Base-by-base conservation (phyloP, 1,140 invertebrate species). In the Micrasema minimum region DNA sequence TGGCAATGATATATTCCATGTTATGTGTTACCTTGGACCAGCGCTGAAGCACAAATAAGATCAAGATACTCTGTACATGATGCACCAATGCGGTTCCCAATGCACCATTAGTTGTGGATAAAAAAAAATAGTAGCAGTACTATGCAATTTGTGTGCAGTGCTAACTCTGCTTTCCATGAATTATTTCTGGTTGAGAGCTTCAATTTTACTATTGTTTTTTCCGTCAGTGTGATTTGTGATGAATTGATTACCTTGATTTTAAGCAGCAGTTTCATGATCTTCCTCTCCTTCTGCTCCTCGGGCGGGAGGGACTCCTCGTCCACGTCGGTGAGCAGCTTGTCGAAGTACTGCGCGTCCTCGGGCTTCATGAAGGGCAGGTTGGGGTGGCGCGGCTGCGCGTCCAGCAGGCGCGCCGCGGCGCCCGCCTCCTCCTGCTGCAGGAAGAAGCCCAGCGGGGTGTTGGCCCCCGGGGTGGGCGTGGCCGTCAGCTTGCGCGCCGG, bases 341-440 rank as follows among this genome's bases (percentile, higher is more conserved):
- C 98, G 83, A 99, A 99, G 85, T 99, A 99, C 82, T 99, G 98
- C 22, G 98, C 96, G 87, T 99, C 98, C 85, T 99, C 98, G 0
- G 98, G 98, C 82, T 99, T 99, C 89, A 99, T 93, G 80, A 99
- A 97, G 14, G 98, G 98, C 61, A 99, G 85, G 85, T 99, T 98
- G 12, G 85, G 85, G 37, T 89, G 90, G 82, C 98, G 98, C 0
- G 98, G 98, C 82, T 99, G 98, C 80, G 96, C 96, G 78, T 99
- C 97, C 51, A 98, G 89, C 78, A 96, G 93, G 79, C 96, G 93
- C 35, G 93, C 90, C 41, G 89, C 90, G 62, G 86, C 82, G 77
- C 87, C 83, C 84, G 89, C 90, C 81, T 94, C 94, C 82, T 95
- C 93, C 69, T 89, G 87, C 85, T 99, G 96, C 76, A 98, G 99